Conservation (phyloP, 2,888 invertebrate genomes). For the Eupelmus urozonus region DNA sequence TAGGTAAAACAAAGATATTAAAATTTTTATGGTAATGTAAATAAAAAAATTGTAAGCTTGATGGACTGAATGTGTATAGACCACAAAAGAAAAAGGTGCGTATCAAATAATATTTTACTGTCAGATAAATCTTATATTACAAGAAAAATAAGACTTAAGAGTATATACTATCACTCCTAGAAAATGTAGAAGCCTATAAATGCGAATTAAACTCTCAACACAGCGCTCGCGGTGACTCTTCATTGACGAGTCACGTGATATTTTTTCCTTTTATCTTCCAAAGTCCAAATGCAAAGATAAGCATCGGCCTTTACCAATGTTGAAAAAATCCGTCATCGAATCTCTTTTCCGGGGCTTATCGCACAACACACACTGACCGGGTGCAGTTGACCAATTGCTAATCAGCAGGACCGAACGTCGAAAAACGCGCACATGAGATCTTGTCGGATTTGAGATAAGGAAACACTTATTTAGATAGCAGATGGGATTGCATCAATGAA, state of each 20-base stretch:
- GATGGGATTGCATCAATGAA: conserved; percentile 34
- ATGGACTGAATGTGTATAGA: too few relatives aligned
- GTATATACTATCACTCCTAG: too few relatives aligned
- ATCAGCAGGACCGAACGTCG: neutral
- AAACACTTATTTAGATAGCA: neutral
- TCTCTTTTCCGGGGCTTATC: conserved; percentile 7
- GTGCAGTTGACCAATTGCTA: neutral
- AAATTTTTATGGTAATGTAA: too few relatives aligned
- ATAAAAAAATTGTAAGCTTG: too few relatives aligned
- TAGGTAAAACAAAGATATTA: too few relatives aligned
- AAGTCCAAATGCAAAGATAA: conserved; percentile 20
- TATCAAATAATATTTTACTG: too few relatives aligned
- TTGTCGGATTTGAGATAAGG: conserved; percentile 7
- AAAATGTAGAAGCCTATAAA: too few relatives aligned
- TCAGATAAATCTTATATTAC: too few relatives aligned
- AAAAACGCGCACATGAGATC: neutral
- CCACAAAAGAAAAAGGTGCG: too few relatives aligned
- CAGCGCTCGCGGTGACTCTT: conserved; percentile 9
- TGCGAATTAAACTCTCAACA: too few relatives aligned
- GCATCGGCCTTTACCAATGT: neutral
- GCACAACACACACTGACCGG: neutral
- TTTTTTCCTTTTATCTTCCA: conserved; percentile 13
- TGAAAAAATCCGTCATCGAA: conserved; percentile 14
- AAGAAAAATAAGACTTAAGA: too few relatives aligned
- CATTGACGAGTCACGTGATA: neutral